Percentiles rank a stretch among this genome's conserved stretches.
These are phyloP conservation scores for Limnephilus lunatus DNA, from an alignment of 2,888 invertebrate genomes.

Conservation along the genomic window DNA sequence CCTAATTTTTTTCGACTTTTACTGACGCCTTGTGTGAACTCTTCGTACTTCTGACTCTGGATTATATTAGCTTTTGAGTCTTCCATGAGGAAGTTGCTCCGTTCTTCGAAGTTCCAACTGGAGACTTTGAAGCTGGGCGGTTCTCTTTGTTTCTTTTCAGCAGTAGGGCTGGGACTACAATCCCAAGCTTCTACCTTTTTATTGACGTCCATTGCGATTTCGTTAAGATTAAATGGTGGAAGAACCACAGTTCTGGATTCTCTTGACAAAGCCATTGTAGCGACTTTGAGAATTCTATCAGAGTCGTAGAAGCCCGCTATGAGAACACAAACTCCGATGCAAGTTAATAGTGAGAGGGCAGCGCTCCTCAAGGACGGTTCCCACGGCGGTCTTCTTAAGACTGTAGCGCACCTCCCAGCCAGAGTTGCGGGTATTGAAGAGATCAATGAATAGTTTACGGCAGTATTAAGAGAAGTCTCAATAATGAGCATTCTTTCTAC, in stretches of 20 bases:
- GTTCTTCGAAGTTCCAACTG: slow-evolving; percentile 65
- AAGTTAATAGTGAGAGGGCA: slow-evolving; percentile 69
- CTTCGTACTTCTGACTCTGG: slow-evolving; percentile 63
- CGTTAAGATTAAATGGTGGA: slow-evolving; percentile 79
- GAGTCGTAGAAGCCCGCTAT: slow-evolving; percentile 86
- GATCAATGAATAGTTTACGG: slow-evolving; percentile 83
- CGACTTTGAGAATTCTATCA: slow-evolving; percentile 80
- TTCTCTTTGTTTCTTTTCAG: slow-evolving; percentile 66
- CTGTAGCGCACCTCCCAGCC: slow-evolving; percentile 83
- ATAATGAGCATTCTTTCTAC: slow-evolving; percentile 82
- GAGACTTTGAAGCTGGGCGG: slow-evolving; percentile 59
- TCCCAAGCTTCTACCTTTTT: slow-evolving; percentile 66
- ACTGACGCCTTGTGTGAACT: slow-evolving; percentile 55
- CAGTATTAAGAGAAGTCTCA: slow-evolving; percentile 79
- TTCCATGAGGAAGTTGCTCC: slow-evolving; percentile 67
- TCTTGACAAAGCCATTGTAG: slow-evolving; percentile 74
- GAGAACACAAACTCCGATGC: slow-evolving; percentile 72
- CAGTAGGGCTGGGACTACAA: slow-evolving; percentile 59
- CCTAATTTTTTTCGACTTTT: slow-evolving; percentile 61
- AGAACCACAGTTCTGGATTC: slow-evolving; percentile 75
- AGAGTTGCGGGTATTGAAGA: slow-evolving; percentile 77
- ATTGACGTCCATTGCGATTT: slow-evolving; percentile 69
- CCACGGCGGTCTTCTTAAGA: slow-evolving; percentile 81
- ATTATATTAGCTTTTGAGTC: slow-evolving; percentile 49
- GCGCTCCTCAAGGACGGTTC: slow-evolving; percentile 77